Conservation (phyloP, 2,888 invertebrate species). For the Oligia strigilis region DNA sequence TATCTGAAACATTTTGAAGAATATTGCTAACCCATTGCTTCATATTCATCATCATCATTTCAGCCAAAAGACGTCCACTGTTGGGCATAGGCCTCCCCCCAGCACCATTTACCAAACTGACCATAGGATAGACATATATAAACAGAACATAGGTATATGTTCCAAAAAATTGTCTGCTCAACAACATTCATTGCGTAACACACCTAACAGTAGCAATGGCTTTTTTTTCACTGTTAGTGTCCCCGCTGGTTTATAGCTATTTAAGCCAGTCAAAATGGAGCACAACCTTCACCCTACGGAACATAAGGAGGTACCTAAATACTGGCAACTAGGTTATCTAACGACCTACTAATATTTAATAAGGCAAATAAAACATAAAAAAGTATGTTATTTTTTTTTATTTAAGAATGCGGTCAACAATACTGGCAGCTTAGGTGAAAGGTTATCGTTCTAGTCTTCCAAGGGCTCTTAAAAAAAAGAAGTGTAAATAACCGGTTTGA, state of each 20-base stretch:
- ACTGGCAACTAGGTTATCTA: slow-evolving; percentile 4
- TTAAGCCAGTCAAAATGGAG: background rate
- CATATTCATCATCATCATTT: too few species aligned
- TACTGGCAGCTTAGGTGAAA: slow-evolving; percentile 19
- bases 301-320: background rate
- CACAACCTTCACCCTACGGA: background rate
- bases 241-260: background rate
- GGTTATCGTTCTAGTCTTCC: slow-evolving; percentile 25
- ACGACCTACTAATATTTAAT: slow-evolving; percentile 1
- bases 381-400: background rate
- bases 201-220: too few species aligned
- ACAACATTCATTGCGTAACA: background rate
- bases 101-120: too few species aligned
- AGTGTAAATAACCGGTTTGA: slow-evolving; percentile 24
- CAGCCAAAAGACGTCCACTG: too few species aligned
- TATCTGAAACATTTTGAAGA: too few species aligned
- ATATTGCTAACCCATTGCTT: background rate
- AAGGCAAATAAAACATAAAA: background rate
- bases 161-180: background rate
- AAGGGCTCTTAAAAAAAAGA: slow-evolving; percentile 14
- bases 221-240: too few species aligned
- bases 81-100: too few species aligned
- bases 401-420: slow-evolving; percentile 8
- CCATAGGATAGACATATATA: too few species aligned
- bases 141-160: too few species aligned